These are phyloP conservation scores for Lasioglossum figueresi DNA, from an alignment of 2,888 invertebrate species.

Conservation along the genomic window DNA sequence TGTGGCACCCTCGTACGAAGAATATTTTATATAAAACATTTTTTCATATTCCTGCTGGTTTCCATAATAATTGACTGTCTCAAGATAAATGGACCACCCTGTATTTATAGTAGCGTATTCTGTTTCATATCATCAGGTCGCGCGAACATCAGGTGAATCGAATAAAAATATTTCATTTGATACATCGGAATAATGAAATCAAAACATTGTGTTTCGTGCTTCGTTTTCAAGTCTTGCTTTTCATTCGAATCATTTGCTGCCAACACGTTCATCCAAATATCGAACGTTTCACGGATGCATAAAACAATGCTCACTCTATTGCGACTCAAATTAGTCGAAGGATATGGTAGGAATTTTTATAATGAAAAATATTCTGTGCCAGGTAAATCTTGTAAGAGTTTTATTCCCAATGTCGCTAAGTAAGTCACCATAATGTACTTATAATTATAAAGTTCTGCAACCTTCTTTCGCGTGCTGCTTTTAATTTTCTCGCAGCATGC, in stretches of 20 bases:
- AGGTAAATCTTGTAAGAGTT: background rate
- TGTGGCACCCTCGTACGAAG: too few relatives aligned
- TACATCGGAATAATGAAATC: background rate
- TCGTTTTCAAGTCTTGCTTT: background rate
- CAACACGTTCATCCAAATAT: background rate
- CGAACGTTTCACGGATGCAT: background rate
- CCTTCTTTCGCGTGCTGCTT: background rate
- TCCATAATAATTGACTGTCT: too few relatives aligned
- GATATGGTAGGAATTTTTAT: background rate
- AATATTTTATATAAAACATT: too few relatives aligned
- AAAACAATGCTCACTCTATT: background rate
- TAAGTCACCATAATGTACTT: background rate
- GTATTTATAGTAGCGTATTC: background rate
- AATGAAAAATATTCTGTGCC: background rate
- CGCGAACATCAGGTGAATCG: background rate
- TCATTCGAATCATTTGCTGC: background rate
- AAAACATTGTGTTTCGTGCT: background rate
- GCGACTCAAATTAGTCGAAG: background rate
- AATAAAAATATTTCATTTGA: background rate
- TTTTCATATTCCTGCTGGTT: too few relatives aligned
- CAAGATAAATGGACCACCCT: too few relatives aligned
- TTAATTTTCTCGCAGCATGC: background rate
- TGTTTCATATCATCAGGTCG: background rate
- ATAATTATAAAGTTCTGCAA: background rate
- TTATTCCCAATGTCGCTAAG: background rate